Evolutionary conservation across 2,797 vertebrate species (phyloP), one percentile per base, ranked within the genome.

Genomic region (Mormyrops attenuatus): DNA sequence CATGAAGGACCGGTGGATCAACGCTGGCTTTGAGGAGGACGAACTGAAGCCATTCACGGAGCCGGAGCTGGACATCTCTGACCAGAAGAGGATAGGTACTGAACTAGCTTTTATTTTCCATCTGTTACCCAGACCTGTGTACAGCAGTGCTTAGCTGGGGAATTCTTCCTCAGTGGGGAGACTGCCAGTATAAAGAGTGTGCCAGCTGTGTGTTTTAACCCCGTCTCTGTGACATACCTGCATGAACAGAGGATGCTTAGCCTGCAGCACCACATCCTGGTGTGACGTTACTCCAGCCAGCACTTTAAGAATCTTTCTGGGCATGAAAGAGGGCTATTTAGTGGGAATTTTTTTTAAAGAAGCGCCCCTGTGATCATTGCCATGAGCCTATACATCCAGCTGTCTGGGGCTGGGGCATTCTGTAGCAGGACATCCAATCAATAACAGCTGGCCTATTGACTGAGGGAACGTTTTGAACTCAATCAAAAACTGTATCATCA

Each of bases 1-100:
- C 90, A 99, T 99, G 99, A 99, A 97, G 96, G 99, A 99, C 94
- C 97, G 98, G 88, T 99, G 98, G 99, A 99, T 99, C 95, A 99
- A 99, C n/a, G 96, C 97, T 26, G 98, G 98, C 49, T 97, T 97
- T n/a, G 99, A 99, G 41, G 98, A 99, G 47, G 98, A 99, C 15
- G 97, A 99, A 90, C 97, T 99, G n/a, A 99, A 98, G 94, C 98
- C 98, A 73, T 99, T 99, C 90, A 94, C 96, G 38, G 98, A 99
- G 92, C 98, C 98, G 82, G 98, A 99, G 91, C 92, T 98, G 91
- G 98, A 99, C 95, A 99, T 99, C 94, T 96, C 97, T 6, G 98
- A 99, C 94, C 97, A 98, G 96, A 99, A 99, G 93, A 97, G 98
- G 96, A 99, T 99, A 97, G 98, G 98, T 99, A 96, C 17, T 80